Conservation (phyloP, 2,888 invertebrate genomes). For the Drosophila paranaensis region DNA sequence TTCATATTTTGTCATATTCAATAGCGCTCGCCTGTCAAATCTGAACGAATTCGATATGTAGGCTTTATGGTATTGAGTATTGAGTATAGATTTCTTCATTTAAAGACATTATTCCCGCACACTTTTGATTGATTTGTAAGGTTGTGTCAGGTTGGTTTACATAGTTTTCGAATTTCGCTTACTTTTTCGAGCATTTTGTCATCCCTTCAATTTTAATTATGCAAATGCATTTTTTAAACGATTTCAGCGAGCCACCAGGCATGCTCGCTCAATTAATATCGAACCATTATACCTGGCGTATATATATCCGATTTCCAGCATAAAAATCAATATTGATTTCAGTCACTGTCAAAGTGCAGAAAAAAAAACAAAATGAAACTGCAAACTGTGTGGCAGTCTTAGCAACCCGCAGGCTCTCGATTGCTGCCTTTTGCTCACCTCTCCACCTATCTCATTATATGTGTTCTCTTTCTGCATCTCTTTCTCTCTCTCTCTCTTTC, state of each 20-base stretch:
- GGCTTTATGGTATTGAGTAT: constrained; percentile 12
- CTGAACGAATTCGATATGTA: constrained; percentile 46
- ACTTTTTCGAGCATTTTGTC: constrained; percentile 12
- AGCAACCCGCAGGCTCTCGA: constrained; percentile 34
- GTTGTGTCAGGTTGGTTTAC: constrained; percentile 2
- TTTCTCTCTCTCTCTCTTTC: not conserved
- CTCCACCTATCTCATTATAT: constrained; percentile 12
- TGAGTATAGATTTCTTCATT: not conserved
- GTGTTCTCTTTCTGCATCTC: no score
- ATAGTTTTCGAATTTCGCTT: not conserved
- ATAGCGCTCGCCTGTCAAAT: constrained; percentile 59
- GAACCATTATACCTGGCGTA: constrained; percentile 24
- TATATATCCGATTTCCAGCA: constrained; percentile 15
- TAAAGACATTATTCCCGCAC: constrained; percentile 15
- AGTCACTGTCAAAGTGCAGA: constrained; percentile 64
- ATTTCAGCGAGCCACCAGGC: constrained; percentile 15
- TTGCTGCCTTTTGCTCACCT: constrained; percentile 2
- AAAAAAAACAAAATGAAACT: constrained; percentile 24
- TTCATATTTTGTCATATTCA: constrained; percentile 66
- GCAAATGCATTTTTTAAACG: constrained; percentile 45
- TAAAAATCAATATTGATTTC: constrained; percentile 68
- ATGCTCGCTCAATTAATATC: constrained; percentile 32
- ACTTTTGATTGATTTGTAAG: constrained; percentile 52
- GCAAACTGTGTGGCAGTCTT: constrained; percentile 42
- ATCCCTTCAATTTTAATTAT: constrained; percentile 47